These are phyloP conservation scores for Acanthosepion esculentum DNA, from an alignment of 2,888 invertebrate species.

Conservation along the genomic window DNA sequence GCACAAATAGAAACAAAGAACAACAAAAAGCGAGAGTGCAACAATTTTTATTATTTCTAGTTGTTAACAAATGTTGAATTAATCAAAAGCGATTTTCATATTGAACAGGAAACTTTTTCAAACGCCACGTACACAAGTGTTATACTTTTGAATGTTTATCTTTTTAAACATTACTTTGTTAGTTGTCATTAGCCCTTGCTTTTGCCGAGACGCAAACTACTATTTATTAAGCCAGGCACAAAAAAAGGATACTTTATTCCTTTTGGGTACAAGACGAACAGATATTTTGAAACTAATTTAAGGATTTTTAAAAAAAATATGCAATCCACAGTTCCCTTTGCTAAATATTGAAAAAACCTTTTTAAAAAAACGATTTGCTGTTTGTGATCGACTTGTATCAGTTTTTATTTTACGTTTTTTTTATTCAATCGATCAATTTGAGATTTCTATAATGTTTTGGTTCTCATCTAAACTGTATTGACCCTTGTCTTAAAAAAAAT, in stretches of 20 bases:
- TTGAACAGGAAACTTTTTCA: not conserved
- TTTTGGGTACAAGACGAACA: not conserved
- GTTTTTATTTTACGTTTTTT: not conserved
- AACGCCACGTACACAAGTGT: not conserved
- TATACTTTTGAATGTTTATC: not conserved
- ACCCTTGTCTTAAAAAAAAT: no score
- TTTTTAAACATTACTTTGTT: not conserved
- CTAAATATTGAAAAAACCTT: no score
- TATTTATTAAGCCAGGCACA: not conserved
- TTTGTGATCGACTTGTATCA: not conserved
- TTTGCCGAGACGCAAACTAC: not conserved
- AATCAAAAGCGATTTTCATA: not conserved
- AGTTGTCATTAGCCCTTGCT: not conserved
- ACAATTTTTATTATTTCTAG: not conserved
- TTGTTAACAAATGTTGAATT: not conserved
- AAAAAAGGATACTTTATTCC: not conserved
- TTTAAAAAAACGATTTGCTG: not conserved
- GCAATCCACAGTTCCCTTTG: no score
- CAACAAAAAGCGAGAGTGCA: not conserved
- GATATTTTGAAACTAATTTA: not conserved
- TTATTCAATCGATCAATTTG: no score
- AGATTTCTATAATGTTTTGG: no score
- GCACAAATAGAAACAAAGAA: no score
- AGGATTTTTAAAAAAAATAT: not conserved
- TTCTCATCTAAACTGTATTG: no score